phyloP scores from a whole-genome alignment of 1,140 invertebrate genomes.

The Spodoptera frugiperda region DNA sequence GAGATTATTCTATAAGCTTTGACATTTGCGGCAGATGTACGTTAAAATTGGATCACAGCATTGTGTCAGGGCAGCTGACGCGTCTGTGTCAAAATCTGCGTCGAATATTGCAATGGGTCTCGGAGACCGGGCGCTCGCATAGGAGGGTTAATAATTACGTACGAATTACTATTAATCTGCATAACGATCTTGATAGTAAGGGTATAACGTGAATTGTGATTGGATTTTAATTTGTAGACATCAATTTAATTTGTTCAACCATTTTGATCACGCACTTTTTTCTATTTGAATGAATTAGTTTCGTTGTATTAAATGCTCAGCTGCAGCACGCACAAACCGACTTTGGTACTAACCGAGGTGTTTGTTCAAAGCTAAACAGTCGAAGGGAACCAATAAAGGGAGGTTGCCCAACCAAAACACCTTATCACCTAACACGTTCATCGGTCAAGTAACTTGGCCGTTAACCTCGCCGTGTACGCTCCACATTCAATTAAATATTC shows the following conservation, averaged over 20 bases:
- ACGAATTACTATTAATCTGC: conserved; percentile 19
- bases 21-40: conserved; percentile 49
- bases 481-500: conserved; percentile 74
- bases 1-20: conserved; percentile 44
- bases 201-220: conserved; percentile 16
- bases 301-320: no score
- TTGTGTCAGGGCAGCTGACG: conserved; percentile 47
- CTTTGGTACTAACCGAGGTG: no score
- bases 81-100: conserved; percentile 43
- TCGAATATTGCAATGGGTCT: conserved; percentile 46
- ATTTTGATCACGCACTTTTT: no score
- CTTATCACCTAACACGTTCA: conserved; percentile 30
- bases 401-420: background rate
- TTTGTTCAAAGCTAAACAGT: no score
- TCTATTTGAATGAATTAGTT: no score
- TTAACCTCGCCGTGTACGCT: conserved; percentile 54
- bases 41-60: conserved; percentile 47
- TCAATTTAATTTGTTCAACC: no score
- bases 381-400: background rate
- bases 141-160: conserved; percentile 35
- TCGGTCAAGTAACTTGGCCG: conserved; percentile 39
- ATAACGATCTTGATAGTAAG: conserved; percentile 6
- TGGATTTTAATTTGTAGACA: background rate
- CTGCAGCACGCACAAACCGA: no score
- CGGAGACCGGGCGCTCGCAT: conserved; percentile 15